Evolutionary conservation across 1,140 invertebrate genomes (phyloP), one percentile per base, ranked within the genome.

Genomic region (Phymorhynchus buccinoides): DNA sequence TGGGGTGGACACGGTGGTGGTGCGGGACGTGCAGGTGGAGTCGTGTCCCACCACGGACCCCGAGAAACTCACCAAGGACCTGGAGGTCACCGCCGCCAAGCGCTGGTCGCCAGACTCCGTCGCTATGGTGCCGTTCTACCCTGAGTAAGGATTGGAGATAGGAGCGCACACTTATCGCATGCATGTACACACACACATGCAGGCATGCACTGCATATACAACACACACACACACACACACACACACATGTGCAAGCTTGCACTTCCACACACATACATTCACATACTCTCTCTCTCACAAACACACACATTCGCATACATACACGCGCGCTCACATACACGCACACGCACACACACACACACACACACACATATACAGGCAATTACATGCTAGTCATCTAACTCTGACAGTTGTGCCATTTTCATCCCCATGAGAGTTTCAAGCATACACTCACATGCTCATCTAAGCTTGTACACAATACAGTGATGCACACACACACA

Each of bases 11-110:
- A 96, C 96, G 0, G 95, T 96, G 48, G 90, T 97, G 0, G 94
- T 96, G 14, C 95, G 95, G 88, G 95, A 96, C 89, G 90, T 97
- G 22, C 96, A 96, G 90, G 95, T 97, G 9, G 96, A 97, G 90
- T 96, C 96, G 14, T 94, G 96, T 18, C 96, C 96, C 1, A 94
- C 95, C 0, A 94, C 95, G 16, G 96, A 97, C 90, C 93, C 95
- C 0, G 95, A 95, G 80, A 95, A 96, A 87, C 95, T 97, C 18
- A 95, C 96, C 86, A 95, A 91, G 84, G 91, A 93, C 75, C 86
- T 91, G 14, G 85, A 90, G 16, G 81, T 92, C 41, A 89, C 80
- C 66, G 92, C 94, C 95, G 92, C 95, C 80, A 94, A 95, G 87
- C 93, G 96, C 85, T 96, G 96, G 95, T 95, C 95, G 85, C 62